Percentiles rank a stretch among this genome's conserved stretches.
Conservation (phyloP, 1,140 invertebrate species). For the Hestina assimilis region DNA sequence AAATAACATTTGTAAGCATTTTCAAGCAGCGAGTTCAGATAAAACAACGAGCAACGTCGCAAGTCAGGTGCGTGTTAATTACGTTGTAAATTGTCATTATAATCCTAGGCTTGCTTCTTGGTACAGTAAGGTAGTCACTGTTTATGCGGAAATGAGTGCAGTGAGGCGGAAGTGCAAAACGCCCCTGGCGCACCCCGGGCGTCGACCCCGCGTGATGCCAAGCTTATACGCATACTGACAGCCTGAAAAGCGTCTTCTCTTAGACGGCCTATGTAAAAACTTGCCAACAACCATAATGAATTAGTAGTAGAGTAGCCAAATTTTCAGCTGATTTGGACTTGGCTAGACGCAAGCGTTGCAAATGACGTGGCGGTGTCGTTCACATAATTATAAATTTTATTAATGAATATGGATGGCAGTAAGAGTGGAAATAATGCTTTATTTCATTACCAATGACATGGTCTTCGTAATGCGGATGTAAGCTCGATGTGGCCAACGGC, state of each 20-base stretch:
- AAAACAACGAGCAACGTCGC: background rate
- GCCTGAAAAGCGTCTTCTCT: slow-evolving; percentile 42
- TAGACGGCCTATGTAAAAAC: slow-evolving; percentile 38
- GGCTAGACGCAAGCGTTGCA: no score
- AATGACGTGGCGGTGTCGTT: no score
- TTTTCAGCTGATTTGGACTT: no score
- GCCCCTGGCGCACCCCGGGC: slow-evolving; percentile 54
- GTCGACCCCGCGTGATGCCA: slow-evolving; percentile 53
- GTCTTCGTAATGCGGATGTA: no score
- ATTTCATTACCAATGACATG: no score
- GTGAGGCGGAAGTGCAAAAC: slow-evolving; percentile 72
- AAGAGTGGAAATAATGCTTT: no score
- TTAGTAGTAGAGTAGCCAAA: slow-evolving; percentile 24
- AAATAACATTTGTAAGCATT: background rate
- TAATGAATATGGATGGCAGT: no score
- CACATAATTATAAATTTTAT: no score
- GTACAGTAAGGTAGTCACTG: slow-evolving; percentile 56
- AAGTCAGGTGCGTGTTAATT: slow-evolving; percentile 15
- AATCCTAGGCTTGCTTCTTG: slow-evolving; percentile 56
- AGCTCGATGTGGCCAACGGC: no score
- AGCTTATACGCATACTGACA: slow-evolving; percentile 34
- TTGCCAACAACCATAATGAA: slow-evolving; percentile 45
- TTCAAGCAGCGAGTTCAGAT: background rate
- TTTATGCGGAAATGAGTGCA: slow-evolving; percentile 76
- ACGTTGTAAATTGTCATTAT: slow-evolving; percentile 29